Conservation (phyloP, 92 coral and sea anemone species). For the Phymanthus crucifer region DNA sequence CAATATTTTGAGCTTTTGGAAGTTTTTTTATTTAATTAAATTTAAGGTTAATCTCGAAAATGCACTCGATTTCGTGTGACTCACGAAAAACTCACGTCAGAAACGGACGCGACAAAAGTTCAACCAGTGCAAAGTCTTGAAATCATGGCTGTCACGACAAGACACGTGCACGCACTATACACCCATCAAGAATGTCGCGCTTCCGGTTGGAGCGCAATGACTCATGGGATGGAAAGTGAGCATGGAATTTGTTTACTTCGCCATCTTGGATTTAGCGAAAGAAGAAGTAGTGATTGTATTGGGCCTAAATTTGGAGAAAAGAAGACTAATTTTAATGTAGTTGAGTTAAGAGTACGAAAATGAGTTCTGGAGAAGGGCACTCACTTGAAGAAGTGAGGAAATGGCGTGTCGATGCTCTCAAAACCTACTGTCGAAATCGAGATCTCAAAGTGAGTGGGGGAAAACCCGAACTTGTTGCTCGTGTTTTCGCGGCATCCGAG, state of each 20-base stretch:
- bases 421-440: conserved; percentile 52
- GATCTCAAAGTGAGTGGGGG: conserved; percentile 40
- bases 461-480: conserved; percentile 58
- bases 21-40: too few species aligned
- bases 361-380: conserved; percentile 19
- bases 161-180: background rate
- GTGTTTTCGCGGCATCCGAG: conserved; percentile 61
- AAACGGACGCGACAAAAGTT: too few species aligned
- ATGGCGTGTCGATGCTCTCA: conserved; percentile 51
- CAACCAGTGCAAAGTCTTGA: too few species aligned
- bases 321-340: background rate
- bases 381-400: conserved; percentile 32
- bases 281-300: background rate
- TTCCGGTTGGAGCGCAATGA: conserved; percentile 36
- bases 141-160: too few species aligned
- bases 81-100: too few species aligned
- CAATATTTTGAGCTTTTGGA: too few species aligned
- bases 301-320: too few species aligned
- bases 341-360: background rate
- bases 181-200: conserved; percentile 39
- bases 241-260: background rate
- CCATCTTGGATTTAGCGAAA: background rate
- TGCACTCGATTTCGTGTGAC: too few species aligned
- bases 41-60: too few species aligned
- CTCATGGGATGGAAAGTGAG: conserved; percentile 42